Evolutionary conservation across 37 sponge, comb jelly and placozoan species (phyloP), one percentile per base, ranked within the genome.

Genomic region (Bolinopsis microptera): DNA sequence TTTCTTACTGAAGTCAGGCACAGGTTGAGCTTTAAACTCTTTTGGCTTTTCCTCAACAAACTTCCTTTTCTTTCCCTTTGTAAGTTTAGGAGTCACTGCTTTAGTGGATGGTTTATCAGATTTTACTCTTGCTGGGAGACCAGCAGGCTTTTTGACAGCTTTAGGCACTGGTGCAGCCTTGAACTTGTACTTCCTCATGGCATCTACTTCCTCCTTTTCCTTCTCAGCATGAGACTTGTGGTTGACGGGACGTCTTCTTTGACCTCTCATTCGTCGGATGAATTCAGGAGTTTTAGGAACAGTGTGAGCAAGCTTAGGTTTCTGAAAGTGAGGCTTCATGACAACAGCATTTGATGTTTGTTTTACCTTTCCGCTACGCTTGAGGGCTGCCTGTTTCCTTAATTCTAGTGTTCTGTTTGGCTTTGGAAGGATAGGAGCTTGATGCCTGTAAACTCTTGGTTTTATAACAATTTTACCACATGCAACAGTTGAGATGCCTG

Each of bases 131-230:
- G 37, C 22, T 26, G 61, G 28, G 22, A 33, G 32, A 3, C 21
- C 21, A 2, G 30, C 0, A 22, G 24, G 41, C 30, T 16, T 38
- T 40, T 86, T 86, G 1, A 86, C 61, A 41, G n/a, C 24, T 40
- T 41, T 86, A 28, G 90, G 90, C 26, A 86, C 90, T 41, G 90
- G 90, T 2, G 90, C 90, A 30, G 90, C 90, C 26, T 86, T 86
- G 61, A 86, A 86, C 90, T 86, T 86, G 30, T 41, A 86, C 5
- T 86, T 86, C 28, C 39, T 39, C 90, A 86, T 86, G 8, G 34
- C 30, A 2, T 86, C 61, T 0, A 86, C 90, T 41, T 86, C 90
- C n/a, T 41, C 61, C 22, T 86, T 41, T 38, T 86, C 90, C 35
- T 86, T 86, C 25, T 86, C 90, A 23, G n/a, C 35, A 41, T 27